These are phyloP conservation scores for Hofmannophila pseudospretella DNA, from an alignment of 2,888 invertebrate genomes.

Conservation along the genomic window DNA sequence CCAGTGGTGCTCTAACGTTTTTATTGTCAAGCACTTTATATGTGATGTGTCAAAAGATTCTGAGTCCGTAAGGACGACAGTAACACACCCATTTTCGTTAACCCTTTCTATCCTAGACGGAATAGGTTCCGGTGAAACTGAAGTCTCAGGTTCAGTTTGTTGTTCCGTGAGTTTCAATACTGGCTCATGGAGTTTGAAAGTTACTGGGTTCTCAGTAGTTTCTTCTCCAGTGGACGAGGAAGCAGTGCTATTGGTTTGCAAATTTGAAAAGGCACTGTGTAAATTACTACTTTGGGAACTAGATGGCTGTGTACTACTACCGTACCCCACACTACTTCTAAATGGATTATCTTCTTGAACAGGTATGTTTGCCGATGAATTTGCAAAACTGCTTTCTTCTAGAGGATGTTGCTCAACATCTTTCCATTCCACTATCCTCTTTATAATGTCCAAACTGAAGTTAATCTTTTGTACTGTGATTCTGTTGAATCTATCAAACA, in stretches of 20 bases:
- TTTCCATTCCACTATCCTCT: slow-evolving; percentile 93
- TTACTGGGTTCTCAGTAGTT: slow-evolving; percentile 31
- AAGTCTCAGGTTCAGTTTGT: slow-evolving; percentile 37
- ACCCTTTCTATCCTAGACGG: slow-evolving; percentile 60
- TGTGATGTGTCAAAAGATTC: slow-evolving; percentile 91
- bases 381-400: slow-evolving; percentile 80
- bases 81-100: slow-evolving; percentile 75
- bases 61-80: slow-evolving; percentile 83
- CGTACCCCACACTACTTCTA: slow-evolving; percentile 54
- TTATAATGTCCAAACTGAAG: slow-evolving; percentile 90
- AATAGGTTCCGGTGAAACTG: slow-evolving; percentile 49
- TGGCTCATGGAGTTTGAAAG: slow-evolving; percentile 62
- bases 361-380: slow-evolving; percentile 47
- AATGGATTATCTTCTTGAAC: slow-evolving; percentile 70
- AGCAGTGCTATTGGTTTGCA: slow-evolving; percentile 58
- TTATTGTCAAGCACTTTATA: slow-evolving; percentile 91
- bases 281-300: slow-evolving; percentile 51
- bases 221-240: slow-evolving; percentile 52
- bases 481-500: slow-evolving; percentile 81
- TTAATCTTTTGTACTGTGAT: slow-evolving; percentile 85
- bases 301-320: slow-evolving; percentile 38
- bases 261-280: slow-evolving; percentile 66
- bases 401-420: slow-evolving; percentile 88
- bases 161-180: slow-evolving; percentile 55
- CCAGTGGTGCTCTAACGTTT: slow-evolving; percentile 91